Evolutionary conservation across 2,797 vertebrate genomes (phyloP).

Genomic region (Gobionotothen gibberifrons): DNA sequence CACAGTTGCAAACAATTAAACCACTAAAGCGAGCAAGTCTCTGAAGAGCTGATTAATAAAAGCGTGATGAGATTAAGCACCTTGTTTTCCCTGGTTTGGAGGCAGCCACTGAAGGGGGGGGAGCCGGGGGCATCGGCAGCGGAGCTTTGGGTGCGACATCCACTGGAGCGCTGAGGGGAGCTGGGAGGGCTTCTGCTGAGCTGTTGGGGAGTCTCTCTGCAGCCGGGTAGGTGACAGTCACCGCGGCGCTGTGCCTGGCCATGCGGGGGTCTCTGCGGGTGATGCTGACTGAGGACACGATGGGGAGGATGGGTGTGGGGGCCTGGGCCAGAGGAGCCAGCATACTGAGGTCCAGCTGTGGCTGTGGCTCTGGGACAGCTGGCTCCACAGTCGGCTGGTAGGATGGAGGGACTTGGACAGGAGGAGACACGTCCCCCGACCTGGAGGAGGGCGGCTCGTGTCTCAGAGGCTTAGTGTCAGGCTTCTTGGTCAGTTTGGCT

Average conservation of each 20-base stretch:
- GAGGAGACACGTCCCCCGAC: slow-evolving; percentile 55
- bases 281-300: slow-evolving; percentile 88
- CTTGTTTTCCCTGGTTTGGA: slow-evolving; percentile 69
- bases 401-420: slow-evolving; percentile 42
- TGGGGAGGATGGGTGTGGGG: slow-evolving; percentile 55
- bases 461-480: slow-evolving; percentile 82
- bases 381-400: slow-evolving; percentile 65
- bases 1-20: background rate
- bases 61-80: slow-evolving; percentile 42
- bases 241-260: slow-evolving; percentile 79
- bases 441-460: slow-evolving; percentile 79
- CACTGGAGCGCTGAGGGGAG: slow-evolving; percentile 57
- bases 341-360: slow-evolving; percentile 64
- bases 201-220: slow-evolving; percentile 64
- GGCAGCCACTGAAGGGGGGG: slow-evolving; percentile 47
- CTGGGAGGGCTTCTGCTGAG: slow-evolving; percentile 37
- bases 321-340: slow-evolving; percentile 60
- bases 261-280: slow-evolving; percentile 94
- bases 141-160: slow-evolving; percentile 62
- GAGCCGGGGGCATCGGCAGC: slow-evolving; percentile 78
- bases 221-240: slow-evolving; percentile 38
- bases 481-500: slow-evolving; percentile 86
- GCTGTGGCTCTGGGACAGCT: slow-evolving; percentile 65
- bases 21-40: background rate
- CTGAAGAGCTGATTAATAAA: background rate